A percentile compares a stretch with the other conserved stretches of the same genome.
phyloP scores from a whole-genome alignment of 2,113 vertebrate genomes.

The Lucifuga dentata region DNA sequence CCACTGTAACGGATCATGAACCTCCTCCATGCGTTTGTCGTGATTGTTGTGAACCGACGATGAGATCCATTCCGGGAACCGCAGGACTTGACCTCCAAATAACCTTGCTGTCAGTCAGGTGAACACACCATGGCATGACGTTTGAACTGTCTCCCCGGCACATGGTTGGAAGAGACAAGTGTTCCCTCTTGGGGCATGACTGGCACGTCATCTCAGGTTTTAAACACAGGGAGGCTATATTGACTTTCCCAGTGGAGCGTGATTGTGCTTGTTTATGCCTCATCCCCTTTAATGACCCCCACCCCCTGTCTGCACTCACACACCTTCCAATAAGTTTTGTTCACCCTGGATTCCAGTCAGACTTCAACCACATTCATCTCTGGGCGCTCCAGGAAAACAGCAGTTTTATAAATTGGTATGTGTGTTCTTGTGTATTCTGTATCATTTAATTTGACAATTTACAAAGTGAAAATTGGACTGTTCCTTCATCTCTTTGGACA shows the following conservation, averaged over 20 bases:
- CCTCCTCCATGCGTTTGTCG: background rate
- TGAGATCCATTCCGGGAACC: background rate
- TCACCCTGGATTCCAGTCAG: slow-evolving; percentile 8
- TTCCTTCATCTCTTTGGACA: too few relatives aligned
- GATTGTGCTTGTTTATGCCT: slow-evolving; percentile 37
- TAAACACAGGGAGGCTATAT: slow-evolving; percentile 36
- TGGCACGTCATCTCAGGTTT: slow-evolving; percentile 24
- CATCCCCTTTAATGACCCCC: slow-evolving; percentile 17
- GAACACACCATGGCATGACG: slow-evolving; percentile 1
- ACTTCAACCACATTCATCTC: too few relatives aligned
- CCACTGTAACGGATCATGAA: background rate
- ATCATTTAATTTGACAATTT: too few relatives aligned
- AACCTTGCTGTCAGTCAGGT: slow-evolving; percentile 4
- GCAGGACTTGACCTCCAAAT: slow-evolving; percentile 11
- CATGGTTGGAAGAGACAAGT: slow-evolving; percentile 4
- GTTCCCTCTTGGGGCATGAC: slow-evolving; percentile 10
- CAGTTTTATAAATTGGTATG: too few relatives aligned
- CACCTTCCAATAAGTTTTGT: slow-evolving; percentile 10
- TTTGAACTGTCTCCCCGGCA: background rate
- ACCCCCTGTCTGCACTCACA: background rate
- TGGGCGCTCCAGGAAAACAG: too few relatives aligned
- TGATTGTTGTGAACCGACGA: background rate
- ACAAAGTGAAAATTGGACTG: too few relatives aligned
- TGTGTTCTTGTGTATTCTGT: too few relatives aligned
- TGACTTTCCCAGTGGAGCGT: slow-evolving; percentile 40